Evolutionary conservation across 2,797 vertebrate species (phyloP).

Genomic region (Arnoldichthys spilopterus): DNA sequence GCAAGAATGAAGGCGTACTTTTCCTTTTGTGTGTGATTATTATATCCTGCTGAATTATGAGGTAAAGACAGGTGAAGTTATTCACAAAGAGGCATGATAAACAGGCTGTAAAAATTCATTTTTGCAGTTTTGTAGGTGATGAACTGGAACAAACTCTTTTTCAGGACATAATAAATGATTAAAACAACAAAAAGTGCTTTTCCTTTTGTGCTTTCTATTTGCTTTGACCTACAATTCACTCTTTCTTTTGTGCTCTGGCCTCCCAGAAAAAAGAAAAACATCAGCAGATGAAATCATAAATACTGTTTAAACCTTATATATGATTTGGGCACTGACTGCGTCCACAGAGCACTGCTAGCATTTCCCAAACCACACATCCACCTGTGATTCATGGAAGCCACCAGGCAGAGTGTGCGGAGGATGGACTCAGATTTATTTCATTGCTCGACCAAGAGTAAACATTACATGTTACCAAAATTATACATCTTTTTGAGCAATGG

Average conservation of each 20-base stretch:
- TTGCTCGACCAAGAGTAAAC: constrained; percentile 77
- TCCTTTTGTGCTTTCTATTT: constrained; percentile 1
- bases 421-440: constrained; percentile 68
- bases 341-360: constrained; percentile 43
- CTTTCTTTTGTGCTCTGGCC: constrained; percentile 39
- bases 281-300: constrained; percentile 50
- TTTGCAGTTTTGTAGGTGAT: background rate
- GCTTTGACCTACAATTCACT: constrained; percentile 8
- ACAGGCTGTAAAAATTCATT: background rate
- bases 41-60: constrained; percentile 24
- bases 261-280: constrained; percentile 48
- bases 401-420: constrained; percentile 60
- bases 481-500: constrained; percentile 45
- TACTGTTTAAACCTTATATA: constrained; percentile 61
- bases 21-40: constrained; percentile 30
- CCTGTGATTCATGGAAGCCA: constrained; percentile 69
- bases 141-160: background rate
- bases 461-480: constrained; percentile 56
- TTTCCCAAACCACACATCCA: constrained; percentile 53
- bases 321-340: constrained; percentile 54
- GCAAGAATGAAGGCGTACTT: constrained; percentile 26
- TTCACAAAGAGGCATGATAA: background rate
- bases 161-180: constrained; percentile 2
- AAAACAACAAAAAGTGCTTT: background rate
- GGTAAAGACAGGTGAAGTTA: background rate